Conservation (phyloP, 1,140 invertebrate species). For the Protaetia brevitarsis region DNA sequence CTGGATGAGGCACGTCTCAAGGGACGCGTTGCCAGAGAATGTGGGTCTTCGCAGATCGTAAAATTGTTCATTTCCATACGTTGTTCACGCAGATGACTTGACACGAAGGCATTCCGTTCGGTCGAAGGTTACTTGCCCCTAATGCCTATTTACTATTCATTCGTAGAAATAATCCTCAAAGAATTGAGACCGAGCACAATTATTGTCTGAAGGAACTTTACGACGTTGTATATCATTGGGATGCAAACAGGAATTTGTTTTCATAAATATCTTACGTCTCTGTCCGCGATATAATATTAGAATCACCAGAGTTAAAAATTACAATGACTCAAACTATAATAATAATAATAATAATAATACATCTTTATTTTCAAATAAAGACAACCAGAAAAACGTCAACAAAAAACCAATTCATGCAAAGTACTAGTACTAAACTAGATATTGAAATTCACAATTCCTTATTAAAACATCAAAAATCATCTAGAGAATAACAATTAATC, state of each 20-base stretch:
- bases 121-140: constrained; percentile 1
- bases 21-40: not conserved
- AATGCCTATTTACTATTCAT: not conserved
- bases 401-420: too few relatives aligned
- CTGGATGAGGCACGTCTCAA: not conserved
- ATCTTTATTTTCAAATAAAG: too few relatives aligned
- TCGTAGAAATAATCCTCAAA: not conserved
- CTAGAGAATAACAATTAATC: too few relatives aligned
- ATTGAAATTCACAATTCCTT: too few relatives aligned
- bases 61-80: constrained; percentile 7
- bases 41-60: constrained; percentile 6
- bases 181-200: not conserved
- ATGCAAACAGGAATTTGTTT: not conserved
- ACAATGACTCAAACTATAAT: not conserved
- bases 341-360: too few relatives aligned
- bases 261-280: not conserved
- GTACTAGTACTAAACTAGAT: too few relatives aligned
- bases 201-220: not conserved
- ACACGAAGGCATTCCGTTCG: not conserved
- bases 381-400: too few relatives aligned
- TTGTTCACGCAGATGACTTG: constrained; percentile 1
- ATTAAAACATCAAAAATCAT: too few relatives aligned
- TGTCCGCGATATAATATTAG: not conserved
- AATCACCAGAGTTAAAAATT: not conserved
- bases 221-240: not conserved